Evolutionary conservation across 2,113 vertebrate species (phyloP).

Genomic region (Microcebus jonahi): DNA sequence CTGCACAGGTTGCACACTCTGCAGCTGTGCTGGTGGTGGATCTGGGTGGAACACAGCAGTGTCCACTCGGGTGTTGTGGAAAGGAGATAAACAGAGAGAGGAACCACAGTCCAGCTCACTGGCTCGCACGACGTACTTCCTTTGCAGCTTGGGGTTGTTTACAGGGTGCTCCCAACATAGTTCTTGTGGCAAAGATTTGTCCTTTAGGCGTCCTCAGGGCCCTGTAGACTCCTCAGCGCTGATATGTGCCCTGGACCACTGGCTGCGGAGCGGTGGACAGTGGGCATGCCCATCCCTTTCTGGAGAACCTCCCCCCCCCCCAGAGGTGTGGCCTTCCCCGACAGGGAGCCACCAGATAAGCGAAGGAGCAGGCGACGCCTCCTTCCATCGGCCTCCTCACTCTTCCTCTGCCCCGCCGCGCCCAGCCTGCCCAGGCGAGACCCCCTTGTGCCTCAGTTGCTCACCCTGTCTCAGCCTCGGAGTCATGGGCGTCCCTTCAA

Average conservation of each 20-base stretch:
- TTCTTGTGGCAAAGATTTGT: neutral
- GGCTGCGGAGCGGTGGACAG: neutral
- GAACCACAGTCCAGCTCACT: neutral
- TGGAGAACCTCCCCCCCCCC: neutral
- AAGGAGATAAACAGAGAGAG: neutral
- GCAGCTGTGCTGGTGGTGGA: fast-evolving
- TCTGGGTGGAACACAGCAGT: fast-evolving
- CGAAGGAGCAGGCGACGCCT: too few relatives aligned
- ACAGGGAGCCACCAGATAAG: too few relatives aligned
- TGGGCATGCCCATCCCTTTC: neutral
- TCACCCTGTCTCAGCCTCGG: conserved; percentile 8
- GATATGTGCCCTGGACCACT: neutral
- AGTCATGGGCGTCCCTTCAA: conserved; percentile 1
- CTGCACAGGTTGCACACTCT: fast-evolving
- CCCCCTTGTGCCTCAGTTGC: neutral
- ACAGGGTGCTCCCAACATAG: neutral
- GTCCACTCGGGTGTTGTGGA: too few relatives aligned
- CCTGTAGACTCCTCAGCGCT: fast-evolving
- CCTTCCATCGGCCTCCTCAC: fast-evolving
- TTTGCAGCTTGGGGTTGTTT: neutral
- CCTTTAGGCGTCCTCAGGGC: neutral
- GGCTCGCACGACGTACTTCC: neutral
- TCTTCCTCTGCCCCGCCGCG: neutral
- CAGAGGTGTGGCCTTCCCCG: neutral
- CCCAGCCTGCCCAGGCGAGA: neutral